Base-by-base conservation (phyloP, 2,113 vertebrate genomes). In the Falco punctatus region DNA sequence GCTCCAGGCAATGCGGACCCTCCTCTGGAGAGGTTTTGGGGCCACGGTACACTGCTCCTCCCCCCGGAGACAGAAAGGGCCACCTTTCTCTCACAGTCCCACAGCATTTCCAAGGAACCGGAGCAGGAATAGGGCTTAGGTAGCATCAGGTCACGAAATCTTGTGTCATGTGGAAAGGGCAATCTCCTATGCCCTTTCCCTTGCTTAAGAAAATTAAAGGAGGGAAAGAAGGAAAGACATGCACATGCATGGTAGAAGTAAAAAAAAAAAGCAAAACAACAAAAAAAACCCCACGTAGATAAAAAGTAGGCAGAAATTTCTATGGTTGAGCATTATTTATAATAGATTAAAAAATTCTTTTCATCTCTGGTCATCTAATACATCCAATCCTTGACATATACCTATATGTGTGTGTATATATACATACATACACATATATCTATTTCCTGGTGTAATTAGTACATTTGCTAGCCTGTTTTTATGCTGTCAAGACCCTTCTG, bases 331-430 rank as follows among this genome's bases (percentile, higher is more conserved):
- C 2, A n/a, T 72, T 44, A 16, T 33, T 90, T 85, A 32, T 22
- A 13, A 15, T 2, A 42, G 40, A 38, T 69, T 65, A 70, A 55
- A 18, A 57, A 80, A 55, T 16, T 17, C 2, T 61, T 84, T 87
- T 70, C 8, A 21, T 74, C 15, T 81, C 33, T 74, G 22, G 18
- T 52, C 16, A 33, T 64, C 33, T 57, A 81, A 44, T 24, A 27
- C 14, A 65, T 15, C 10, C 23, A 18, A 1, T 27, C 24, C 28
- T 30, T 83, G 54, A 69, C 74, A 57, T 17, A n/a, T 8, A 28
- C 15, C 17, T n/a, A 0, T 11, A 21, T 38, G 3, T 6, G 1
- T 22, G 14, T 28, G 18, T 24, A 3, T 27, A 6, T 11, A 15
- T 5, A 22, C 3, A 14, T 8, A 23, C 42, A 42, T 42, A 42